These are phyloP conservation scores for Leptatherina wallacei DNA, from an alignment of 2,797 vertebrate species.

Conservation along the genomic window DNA sequence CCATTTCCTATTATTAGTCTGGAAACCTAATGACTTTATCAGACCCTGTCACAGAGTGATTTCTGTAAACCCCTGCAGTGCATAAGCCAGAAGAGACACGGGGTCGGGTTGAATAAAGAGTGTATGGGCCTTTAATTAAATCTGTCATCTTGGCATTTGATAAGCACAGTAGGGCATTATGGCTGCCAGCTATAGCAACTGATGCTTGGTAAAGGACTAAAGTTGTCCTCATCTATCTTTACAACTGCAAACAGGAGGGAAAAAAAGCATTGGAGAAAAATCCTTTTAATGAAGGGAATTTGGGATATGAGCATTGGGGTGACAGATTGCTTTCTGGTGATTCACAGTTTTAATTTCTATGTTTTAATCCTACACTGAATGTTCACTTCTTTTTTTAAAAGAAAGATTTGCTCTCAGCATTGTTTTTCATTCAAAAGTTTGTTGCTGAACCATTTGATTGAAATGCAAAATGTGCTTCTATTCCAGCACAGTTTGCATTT, in stretches of 20 bases:
- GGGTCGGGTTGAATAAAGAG: constrained; percentile 56
- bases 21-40: constrained; percentile 73
- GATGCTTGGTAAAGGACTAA: constrained; percentile 17
- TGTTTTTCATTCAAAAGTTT: not conserved
- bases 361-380: not conserved
- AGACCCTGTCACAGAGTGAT: constrained; percentile 54
- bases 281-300: not conserved
- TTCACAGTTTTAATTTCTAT: not conserved
- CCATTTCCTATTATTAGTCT: constrained; percentile 62
- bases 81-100: constrained; percentile 39
- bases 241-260: not conserved
- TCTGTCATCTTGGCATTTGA: constrained; percentile 75
- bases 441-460: not conserved
- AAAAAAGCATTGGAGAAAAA: not conserved
- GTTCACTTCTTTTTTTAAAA: not conserved
- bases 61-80: constrained; percentile 55
- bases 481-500: not conserved
- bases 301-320: not conserved
- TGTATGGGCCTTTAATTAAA: constrained; percentile 77
- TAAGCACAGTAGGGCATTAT: constrained; percentile 61
- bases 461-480: not conserved
- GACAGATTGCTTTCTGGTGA: not conserved
- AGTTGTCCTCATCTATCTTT: constrained; percentile 31
- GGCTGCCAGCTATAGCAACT: constrained; percentile 53
- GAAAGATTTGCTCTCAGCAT: not conserved